A percentile compares a stretch with the other conserved stretches of the same genome.
Evolutionary conservation across 2,797 vertebrate species (phyloP).

Genomic region (Choloepus didactylus): DNA sequence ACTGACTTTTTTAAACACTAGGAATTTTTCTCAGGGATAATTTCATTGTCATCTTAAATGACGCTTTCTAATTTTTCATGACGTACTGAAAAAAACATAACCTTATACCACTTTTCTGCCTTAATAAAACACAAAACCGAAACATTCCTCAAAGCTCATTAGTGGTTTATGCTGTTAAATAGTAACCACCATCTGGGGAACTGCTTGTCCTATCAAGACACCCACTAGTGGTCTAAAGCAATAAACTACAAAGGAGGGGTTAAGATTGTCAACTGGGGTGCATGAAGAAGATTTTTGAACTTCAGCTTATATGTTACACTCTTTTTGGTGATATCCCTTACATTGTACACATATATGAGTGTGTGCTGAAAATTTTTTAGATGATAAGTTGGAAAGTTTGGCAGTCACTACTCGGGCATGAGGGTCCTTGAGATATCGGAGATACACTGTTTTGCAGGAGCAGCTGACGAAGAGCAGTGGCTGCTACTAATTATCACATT

Average conservation of each 20-base stretch:
- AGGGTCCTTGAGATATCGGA: background rate
- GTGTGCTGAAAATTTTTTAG: background rate
- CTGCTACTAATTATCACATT: background rate
- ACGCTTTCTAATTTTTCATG: slow-evolving; percentile 49
- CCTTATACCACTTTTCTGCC: background rate
- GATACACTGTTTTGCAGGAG: background rate
- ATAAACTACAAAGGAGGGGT: background rate
- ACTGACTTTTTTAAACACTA: background rate
- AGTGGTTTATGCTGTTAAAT: background rate
- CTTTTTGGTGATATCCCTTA: slow-evolving; percentile 6
- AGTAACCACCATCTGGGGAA: background rate
- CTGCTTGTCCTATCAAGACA: background rate
- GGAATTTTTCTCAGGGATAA: slow-evolving; percentile 10
- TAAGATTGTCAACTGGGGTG: background rate
- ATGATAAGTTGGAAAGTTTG: slow-evolving; percentile 35
- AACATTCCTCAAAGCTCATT: background rate
- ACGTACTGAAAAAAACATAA: background rate
- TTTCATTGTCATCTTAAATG: slow-evolving; percentile 41
- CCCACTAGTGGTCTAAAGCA: background rate
- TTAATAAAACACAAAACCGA: background rate
- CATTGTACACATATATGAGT: background rate
- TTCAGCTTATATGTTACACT: background rate
- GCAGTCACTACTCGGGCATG: background rate
- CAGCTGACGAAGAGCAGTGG: background rate
- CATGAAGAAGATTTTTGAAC: background rate